Evolutionary conservation across 1,140 invertebrate genomes (phyloP).

Genomic region (Phenacoccus solenopsis): DNA sequence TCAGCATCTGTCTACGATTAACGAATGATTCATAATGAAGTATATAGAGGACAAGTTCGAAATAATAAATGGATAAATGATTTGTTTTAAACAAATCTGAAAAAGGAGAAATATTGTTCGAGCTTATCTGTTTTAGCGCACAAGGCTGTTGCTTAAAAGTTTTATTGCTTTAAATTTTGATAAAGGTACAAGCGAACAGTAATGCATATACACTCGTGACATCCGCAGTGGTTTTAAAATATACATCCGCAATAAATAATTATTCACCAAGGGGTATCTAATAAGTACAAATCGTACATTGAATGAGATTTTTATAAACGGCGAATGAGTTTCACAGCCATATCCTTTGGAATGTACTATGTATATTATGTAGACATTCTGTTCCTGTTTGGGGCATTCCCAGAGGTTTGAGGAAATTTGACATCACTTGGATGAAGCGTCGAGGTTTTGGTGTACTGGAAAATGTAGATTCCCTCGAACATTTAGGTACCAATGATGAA

Average conservation of each 20-base stretch:
- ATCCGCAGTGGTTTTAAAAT: slow-evolving; percentile 8
- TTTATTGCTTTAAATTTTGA: slow-evolving; percentile 15
- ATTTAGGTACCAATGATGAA: slow-evolving; percentile 11
- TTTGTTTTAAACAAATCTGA: slow-evolving; percentile 11
- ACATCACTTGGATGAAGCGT: too few relatives aligned
- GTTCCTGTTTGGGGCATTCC: too few relatives aligned
- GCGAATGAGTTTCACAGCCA: too few relatives aligned
- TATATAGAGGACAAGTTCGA: background rate
- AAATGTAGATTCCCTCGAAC: too few relatives aligned
- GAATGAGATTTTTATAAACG: too few relatives aligned
- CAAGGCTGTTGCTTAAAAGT: slow-evolving; percentile 14
- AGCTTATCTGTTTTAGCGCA: slow-evolving; percentile 12
- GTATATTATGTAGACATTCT: too few relatives aligned
- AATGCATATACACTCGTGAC: background rate
- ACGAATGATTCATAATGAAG: slow-evolving; percentile 6
- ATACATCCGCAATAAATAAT: background rate
- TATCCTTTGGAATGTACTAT: too few relatives aligned
- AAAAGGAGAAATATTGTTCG: slow-evolving; percentile 8
- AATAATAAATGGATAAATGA: slow-evolving; percentile 16
- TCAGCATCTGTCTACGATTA: background rate
- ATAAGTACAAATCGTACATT: background rate
- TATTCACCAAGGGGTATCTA: slow-evolving; percentile 1
- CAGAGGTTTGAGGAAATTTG: too few relatives aligned
- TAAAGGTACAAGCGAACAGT: slow-evolving; percentile 1
- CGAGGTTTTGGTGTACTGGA: too few relatives aligned